Conservation (phyloP, 1,140 invertebrate species). For the Drosophila kepulauana region DNA sequence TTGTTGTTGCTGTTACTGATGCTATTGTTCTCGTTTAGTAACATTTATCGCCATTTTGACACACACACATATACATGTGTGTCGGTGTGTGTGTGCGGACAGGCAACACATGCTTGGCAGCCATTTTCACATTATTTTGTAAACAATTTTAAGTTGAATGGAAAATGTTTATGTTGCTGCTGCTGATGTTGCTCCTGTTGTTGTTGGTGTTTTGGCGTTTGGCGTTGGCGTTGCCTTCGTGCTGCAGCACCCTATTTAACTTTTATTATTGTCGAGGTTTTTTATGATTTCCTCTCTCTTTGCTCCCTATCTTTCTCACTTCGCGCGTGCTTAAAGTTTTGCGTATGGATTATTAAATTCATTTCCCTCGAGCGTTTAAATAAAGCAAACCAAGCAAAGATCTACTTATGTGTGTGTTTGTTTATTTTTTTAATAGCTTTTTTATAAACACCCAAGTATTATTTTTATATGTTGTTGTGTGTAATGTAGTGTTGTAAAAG, state of each 20-base stretch:
- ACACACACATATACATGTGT: slow-evolving; percentile 20
- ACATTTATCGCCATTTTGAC: slow-evolving; percentile 82
- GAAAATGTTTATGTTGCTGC: slow-evolving; percentile 76
- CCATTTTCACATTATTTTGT: slow-evolving; percentile 83
- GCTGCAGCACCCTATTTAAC: slow-evolving; percentile 75
- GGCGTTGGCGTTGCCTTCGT: slow-evolving; percentile 29
- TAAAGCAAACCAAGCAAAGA: slow-evolving; percentile 7
- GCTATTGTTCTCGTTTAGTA: slow-evolving; percentile 70
- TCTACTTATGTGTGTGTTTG: background rate
- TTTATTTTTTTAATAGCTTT: background rate
- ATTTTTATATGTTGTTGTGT: background rate
- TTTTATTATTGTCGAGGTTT: slow-evolving; percentile 61
- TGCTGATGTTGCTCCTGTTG: background rate
- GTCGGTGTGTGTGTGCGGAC: slow-evolving; percentile 21
- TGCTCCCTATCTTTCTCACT: background rate
- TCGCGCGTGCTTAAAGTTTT: slow-evolving; percentile 34
- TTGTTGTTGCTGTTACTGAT: slow-evolving; percentile 47
- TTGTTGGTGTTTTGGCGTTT: slow-evolving; percentile 13
- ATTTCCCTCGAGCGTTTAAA: slow-evolving; percentile 49
- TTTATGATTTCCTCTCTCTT: slow-evolving; percentile 31
- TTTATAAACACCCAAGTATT: background rate
- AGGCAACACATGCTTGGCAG: slow-evolving; percentile 78
- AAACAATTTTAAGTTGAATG: slow-evolving; percentile 83
- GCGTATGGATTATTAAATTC: slow-evolving; percentile 70
- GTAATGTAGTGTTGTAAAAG: background rate